Base-by-base conservation (phyloP, 2,113 vertebrate species). In the Poeciliopsis retropinna region DNA sequence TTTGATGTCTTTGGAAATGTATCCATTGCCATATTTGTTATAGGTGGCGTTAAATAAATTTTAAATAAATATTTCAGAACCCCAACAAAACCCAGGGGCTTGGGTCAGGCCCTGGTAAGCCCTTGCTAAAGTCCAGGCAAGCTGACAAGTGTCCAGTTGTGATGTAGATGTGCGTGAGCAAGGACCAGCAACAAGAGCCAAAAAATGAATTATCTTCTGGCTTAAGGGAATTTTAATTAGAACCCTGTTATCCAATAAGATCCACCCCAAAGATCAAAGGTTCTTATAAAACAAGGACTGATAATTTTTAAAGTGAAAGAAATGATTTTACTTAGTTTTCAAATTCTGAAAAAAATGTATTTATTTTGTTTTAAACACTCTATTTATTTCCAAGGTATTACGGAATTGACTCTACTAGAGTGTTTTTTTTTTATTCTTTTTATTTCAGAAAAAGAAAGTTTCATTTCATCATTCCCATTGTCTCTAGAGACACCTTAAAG, bases 181-280 rank as follows among this genome's bases (percentile, higher is more conserved):
- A 80, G 41, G 84, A 67, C n/a, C 72, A 34, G 62, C 67, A 73
- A 74, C 67, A 71, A 22, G 61, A 44, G 60, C 81, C 72, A 71
- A 81, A 76, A 71, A 54, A 72, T 6, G 37, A 85, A 91, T 90
- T 89, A 85, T 80, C 64, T 4, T 5, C 28, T 28, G 79, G 86
- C 70, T 90, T 90, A 87, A 79, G 19, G 64, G 85, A 87, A 91
- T 92, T 85, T 83, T 84, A 65, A 68, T 15, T 63, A 51, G 66
- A 82, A 87, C 75, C 19, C 32, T 44, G 12, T 87, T 78, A 84
- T 86, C 75, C 69, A 54, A 69, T 85, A 70, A 83, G 41, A 82
- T 90, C 73, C 84, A 85, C 34, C 64, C 73, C 47, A 84, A 44
- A 86, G 89, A 92, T 92, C 89, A 91, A 92, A 92, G 88, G 77